Evolutionary conservation across 2,797 vertebrate genomes (phyloP).

Genomic region (Myotis pilosus): DNA sequence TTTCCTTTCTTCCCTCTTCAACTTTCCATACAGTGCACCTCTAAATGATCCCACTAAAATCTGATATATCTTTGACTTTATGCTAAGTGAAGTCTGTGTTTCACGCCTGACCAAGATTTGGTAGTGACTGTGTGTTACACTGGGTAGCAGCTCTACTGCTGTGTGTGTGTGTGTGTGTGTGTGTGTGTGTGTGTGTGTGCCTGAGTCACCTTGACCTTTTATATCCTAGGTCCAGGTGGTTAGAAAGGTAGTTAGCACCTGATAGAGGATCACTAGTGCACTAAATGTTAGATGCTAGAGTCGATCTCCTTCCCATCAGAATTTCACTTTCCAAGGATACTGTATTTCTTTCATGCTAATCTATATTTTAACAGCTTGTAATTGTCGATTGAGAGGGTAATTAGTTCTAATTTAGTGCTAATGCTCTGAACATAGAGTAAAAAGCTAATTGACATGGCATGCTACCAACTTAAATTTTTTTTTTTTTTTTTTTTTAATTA

Average conservation of each 20-base stretch:
- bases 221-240: neutral
- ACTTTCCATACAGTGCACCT: neutral
- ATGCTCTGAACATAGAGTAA: neutral
- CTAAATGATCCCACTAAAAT: neutral
- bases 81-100: neutral
- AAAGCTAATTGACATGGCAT: constrained; percentile 39
- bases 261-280: neutral
- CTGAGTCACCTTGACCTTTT: neutral
- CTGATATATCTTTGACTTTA: neutral
- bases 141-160: neutral
- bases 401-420: constrained; percentile 58
- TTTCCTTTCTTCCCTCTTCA: neutral
- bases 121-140: neutral
- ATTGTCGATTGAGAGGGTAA: constrained; percentile 28
- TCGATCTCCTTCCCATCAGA: constrained; percentile 5
- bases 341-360: constrained; percentile 57
- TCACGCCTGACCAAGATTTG: neutral
- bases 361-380: constrained; percentile 60
- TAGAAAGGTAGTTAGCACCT: neutral
- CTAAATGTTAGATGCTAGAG: neutral
- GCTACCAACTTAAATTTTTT: constrained; percentile 40
- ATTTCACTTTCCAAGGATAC: constrained; percentile 20
- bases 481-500: too few relatives aligned
- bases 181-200: neutral
- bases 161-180: neutral